Conservation (phyloP, 2,113 vertebrate genomes). For the Podarcis muralis region DNA sequence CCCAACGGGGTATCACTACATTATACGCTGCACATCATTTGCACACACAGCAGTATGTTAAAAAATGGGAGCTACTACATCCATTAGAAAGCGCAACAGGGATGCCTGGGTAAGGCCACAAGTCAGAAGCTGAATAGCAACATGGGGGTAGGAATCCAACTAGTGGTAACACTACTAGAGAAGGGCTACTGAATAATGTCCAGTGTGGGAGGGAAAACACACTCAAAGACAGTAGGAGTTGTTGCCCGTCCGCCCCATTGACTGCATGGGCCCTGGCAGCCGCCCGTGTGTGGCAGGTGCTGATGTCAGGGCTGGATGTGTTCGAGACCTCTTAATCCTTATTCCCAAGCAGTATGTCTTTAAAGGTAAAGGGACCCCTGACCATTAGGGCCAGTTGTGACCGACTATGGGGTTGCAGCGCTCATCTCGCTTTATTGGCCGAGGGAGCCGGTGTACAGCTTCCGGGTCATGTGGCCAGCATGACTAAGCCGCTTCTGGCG, state of each 20-base stretch:
- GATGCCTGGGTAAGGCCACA: background rate
- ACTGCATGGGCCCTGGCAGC: background rate
- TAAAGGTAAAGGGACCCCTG: background rate
- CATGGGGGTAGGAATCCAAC: no score
- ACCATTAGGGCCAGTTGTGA: no score
- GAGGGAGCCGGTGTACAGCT: no score
- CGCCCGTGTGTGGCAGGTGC: background rate
- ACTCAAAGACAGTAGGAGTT: background rate
- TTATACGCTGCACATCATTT: background rate
- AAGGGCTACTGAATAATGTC: background rate
- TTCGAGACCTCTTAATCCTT: background rate
- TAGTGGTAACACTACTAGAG: no score
- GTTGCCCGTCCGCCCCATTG: background rate
- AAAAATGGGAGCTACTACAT: background rate
- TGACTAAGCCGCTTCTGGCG: no score
- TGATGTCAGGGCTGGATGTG: background rate
- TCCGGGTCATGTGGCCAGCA: no score
- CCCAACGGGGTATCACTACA: background rate
- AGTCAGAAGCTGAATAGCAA: background rate
- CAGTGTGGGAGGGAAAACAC: background rate
- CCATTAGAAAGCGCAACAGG: background rate
- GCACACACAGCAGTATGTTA: background rate
- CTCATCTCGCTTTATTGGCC: no score
- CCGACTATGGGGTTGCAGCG: no score
- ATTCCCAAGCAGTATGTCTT: background rate